Conservation (phyloP, 2,888 invertebrate species). For the Hecatera dysodea region DNA sequence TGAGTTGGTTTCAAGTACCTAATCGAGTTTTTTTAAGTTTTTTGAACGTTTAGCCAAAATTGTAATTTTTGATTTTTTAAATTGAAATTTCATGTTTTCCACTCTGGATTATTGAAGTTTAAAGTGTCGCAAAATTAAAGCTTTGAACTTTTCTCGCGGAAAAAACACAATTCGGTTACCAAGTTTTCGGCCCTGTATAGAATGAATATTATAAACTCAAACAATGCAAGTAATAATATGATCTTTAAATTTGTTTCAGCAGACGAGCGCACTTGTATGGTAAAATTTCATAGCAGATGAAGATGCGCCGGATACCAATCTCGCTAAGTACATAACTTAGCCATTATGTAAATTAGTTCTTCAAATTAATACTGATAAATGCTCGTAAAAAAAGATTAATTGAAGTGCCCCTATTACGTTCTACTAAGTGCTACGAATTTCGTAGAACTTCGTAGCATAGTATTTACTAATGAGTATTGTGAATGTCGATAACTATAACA, state of each 20-base stretch:
- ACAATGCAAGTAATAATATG: not conserved
- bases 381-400: not conserved
- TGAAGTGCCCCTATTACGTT: constrained; percentile 28
- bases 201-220: not conserved
- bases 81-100: no score
- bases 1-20: no score
- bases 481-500: constrained; percentile 26
- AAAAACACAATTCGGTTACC: no score
- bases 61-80: no score
- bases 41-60: no score
- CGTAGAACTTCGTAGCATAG: constrained; percentile 59
- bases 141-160: no score
- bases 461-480: constrained; percentile 34
- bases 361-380: constrained; percentile 15
- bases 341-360: not conserved
- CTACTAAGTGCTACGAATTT: constrained; percentile 55
- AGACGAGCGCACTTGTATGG: not conserved
- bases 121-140: no score
- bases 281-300: constrained; percentile 18
- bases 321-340: not conserved
- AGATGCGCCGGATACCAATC: not conserved
- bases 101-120: no score
- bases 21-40: no score
- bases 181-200: no score
- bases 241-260: not conserved